phyloP scores from a whole-genome alignment of 2,888 invertebrate genomes.

The Polydrusus pterygomalis region DNA sequence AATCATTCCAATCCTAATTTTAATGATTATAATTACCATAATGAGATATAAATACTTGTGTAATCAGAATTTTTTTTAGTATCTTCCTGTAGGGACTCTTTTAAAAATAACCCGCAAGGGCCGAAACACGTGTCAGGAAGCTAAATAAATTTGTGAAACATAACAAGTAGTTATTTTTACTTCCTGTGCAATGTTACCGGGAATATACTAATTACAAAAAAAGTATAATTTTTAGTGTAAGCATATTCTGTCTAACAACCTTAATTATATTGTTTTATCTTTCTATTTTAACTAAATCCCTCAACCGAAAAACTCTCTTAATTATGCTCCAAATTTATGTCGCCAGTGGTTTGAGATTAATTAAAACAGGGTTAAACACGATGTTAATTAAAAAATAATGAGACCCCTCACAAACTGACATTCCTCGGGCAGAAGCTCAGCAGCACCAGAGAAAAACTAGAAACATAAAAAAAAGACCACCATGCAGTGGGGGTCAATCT shows the following conservation, averaged over 20 bases:
- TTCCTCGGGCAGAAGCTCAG: constrained; percentile 42
- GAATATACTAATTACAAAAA: too few species aligned
- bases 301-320: constrained; percentile 34
- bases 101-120: too few species aligned
- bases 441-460: constrained; percentile 39
- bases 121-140: too few species aligned
- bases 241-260: neutral
- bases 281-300: constrained; percentile 1
- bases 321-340: constrained; percentile 49
- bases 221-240: too few species aligned
- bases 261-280: neutral
- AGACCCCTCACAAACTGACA: constrained; percentile 50
- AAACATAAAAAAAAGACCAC: constrained; percentile 39
- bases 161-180: too few species aligned
- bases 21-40: too few species aligned
- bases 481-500: constrained; percentile 18
- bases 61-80: too few species aligned
- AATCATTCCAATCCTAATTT: too few species aligned
- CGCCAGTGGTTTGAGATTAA: constrained; percentile 59
- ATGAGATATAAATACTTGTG: too few species aligned
- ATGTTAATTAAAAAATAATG: constrained; percentile 64
- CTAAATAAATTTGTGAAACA: too few species aligned
- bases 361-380: constrained; percentile 61
- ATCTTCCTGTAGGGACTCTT: too few species aligned
- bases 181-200: too few species aligned